These are phyloP conservation scores for Malacoctenus gilli DNA, from an alignment of 2,797 vertebrate species.

Conservation along the genomic window DNA sequence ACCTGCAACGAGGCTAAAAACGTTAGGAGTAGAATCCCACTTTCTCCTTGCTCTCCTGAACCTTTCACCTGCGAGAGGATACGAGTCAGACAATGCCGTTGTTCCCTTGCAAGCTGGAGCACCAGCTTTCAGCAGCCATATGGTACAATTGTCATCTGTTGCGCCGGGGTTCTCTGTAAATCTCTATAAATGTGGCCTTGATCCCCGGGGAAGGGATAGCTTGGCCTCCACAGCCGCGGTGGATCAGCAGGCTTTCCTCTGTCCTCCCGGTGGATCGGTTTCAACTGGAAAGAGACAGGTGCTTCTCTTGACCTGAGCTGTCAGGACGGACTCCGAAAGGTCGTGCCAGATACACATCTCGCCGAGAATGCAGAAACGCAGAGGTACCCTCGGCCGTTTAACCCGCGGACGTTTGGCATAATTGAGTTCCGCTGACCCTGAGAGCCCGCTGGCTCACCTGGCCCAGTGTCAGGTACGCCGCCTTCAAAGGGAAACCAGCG, in stretches of 20 bases:
- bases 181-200: constrained; percentile 67
- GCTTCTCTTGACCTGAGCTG: constrained; percentile 63
- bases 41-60: background rate
- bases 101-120: constrained; percentile 16
- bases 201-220: constrained; percentile 57
- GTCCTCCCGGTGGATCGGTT: constrained; percentile 61
- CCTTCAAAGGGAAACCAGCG: constrained; percentile 40
- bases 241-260: constrained; percentile 68
- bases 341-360: constrained; percentile 35
- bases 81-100: constrained; percentile 2
- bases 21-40: too few species aligned
- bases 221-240: constrained; percentile 41
- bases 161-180: constrained; percentile 57
- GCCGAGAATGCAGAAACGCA: constrained; percentile 42
- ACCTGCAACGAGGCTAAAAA: too few species aligned
- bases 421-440: constrained; percentile 56
- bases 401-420: constrained; percentile 43
- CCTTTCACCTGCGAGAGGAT: constrained; percentile 13
- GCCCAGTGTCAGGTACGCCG: constrained; percentile 41
- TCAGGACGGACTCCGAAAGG: constrained; percentile 60
- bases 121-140: constrained; percentile 21
- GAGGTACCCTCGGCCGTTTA: constrained; percentile 40
- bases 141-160: constrained; percentile 53
- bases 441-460: constrained; percentile 26
- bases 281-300: constrained; percentile 73